Conservation (phyloP, 2,113 vertebrate species). For the Bombycilla garrulus region DNA sequence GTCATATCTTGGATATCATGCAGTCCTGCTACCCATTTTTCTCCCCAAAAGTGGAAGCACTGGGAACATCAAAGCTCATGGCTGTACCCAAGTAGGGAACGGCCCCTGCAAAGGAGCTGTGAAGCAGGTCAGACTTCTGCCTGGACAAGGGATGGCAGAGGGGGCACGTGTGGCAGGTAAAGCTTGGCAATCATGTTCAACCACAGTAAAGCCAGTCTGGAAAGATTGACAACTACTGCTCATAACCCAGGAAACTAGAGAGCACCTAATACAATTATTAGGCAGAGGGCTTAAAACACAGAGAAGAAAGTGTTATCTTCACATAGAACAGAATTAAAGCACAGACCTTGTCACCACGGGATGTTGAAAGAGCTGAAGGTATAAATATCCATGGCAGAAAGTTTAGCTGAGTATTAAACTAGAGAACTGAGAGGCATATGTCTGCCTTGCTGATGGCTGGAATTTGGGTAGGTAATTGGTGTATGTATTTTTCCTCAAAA, state of each 20-base stretch:
- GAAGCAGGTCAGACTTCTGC: neutral
- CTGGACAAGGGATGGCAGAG: neutral
- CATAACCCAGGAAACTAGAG: neutral
- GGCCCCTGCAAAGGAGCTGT: neutral
- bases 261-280: neutral
- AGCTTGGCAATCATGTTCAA: neutral
- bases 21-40: neutral
- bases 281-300: neutral
- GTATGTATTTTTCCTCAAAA: neutral
- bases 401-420: neutral
- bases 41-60: neutral
- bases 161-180: rapidly evolving
- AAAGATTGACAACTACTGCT: neutral
- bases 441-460: neutral
- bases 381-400: neutral
- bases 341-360: neutral
- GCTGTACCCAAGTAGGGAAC: neutral
- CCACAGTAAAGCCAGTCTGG: neutral
- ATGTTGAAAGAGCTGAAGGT: neutral
- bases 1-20: neutral
- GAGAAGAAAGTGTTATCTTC: neutral
- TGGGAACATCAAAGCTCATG: neutral
- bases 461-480: neutral
- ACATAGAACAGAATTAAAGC: neutral
- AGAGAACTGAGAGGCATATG: neutral